Evolutionary conservation across 2,888 invertebrate species (phyloP), one percentile per base, ranked within the genome.

Genomic region (Nasonia oneida): DNA sequence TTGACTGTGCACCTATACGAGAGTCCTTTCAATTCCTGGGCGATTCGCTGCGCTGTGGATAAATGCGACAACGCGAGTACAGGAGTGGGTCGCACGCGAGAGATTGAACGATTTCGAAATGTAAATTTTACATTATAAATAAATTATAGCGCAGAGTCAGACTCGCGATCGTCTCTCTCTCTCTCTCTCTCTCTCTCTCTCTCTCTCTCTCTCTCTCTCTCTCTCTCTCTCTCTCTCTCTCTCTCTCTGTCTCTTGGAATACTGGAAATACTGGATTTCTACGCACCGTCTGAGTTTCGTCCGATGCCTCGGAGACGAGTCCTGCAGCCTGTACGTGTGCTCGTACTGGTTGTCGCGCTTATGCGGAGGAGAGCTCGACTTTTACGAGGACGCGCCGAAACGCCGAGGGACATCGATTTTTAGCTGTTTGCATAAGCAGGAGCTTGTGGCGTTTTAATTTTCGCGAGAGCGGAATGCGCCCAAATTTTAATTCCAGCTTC

Each of bases 211-310:
- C 42, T 57, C n/a, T 57, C 18, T 57, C 5, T 18, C 57, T 14
- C 42, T 37, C 37, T 37, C 37, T 37, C 57, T 14, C 42, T 57
- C n/a, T 57, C 18, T 18, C 57, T 14, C 42, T 57, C n/a, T 57
- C 18, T 18, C 57, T 14, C 42, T 57, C n/a, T 57, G 1, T 18
- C 57, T 14, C 42, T 71, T 33, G 78, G 42, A 78, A 84, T 84
- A 84, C 83, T 74, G 83, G 83, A 84, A 84, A 84, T 84, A 84
- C 83, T 84, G 83, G 83, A 84, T 84, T 74, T 79, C 47, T n/a
- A 23, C 39, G n/a, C n/a, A n/a, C 4, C 73, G 47, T 23, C 71
- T 10, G 50, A 33, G 15, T 64, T 64, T 64, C 29, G 6, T 14
- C 64, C 29, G 57, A 57, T 57, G 57, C 18, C 57, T 15, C 57